Percentiles rank a stretch among this genome's conserved stretches.
Conservation (phyloP, 1,140 invertebrate genomes). For the Drosophila nannoptera region DNA sequence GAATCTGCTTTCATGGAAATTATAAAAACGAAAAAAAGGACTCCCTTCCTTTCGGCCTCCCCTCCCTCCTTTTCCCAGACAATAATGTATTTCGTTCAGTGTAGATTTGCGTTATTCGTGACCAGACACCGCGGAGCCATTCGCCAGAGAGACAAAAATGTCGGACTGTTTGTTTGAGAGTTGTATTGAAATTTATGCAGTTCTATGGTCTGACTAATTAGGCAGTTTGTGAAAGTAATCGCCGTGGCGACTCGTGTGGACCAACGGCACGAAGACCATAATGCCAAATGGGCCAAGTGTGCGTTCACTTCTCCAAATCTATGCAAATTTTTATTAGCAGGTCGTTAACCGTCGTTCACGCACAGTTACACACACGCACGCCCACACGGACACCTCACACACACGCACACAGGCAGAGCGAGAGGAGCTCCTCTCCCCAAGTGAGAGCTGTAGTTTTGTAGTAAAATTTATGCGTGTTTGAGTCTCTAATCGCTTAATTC, state of each 20-base stretch:
- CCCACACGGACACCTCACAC: conserved; percentile 19
- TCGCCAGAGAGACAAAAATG: background rate
- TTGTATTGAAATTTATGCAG: conserved; percentile 71
- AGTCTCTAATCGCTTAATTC: conserved; percentile 68
- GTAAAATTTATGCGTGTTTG: conserved; percentile 65
- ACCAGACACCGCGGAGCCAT: conserved; percentile 64
- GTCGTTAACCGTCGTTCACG: conserved; percentile 66
- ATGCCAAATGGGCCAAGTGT: background rate
- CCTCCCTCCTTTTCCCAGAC: too few species aligned
- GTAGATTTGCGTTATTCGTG: conserved; percentile 37
- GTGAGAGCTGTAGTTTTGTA: conserved; percentile 61
- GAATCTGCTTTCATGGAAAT: too few species aligned
- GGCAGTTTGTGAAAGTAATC: conserved; percentile 73
- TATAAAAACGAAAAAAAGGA: too few species aligned
- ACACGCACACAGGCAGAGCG: background rate
- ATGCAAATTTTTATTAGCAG: conserved; percentile 73
- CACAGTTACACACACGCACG: conserved; percentile 24
- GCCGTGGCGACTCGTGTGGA: conserved; percentile 27
- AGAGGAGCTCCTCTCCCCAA: conserved; percentile 39
- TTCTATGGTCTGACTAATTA: conserved; percentile 64
- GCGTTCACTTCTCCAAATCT: conserved; percentile 38
- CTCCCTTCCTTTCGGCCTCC: too few species aligned
- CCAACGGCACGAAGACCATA: conserved; percentile 7
- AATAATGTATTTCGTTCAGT: background rate
- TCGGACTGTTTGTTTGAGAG: conserved; percentile 5